A percentile compares a stretch with the other conserved stretches of the same genome.
Conservation (phyloP, 2,888 invertebrate species). For the Galeruca laticollis region DNA sequence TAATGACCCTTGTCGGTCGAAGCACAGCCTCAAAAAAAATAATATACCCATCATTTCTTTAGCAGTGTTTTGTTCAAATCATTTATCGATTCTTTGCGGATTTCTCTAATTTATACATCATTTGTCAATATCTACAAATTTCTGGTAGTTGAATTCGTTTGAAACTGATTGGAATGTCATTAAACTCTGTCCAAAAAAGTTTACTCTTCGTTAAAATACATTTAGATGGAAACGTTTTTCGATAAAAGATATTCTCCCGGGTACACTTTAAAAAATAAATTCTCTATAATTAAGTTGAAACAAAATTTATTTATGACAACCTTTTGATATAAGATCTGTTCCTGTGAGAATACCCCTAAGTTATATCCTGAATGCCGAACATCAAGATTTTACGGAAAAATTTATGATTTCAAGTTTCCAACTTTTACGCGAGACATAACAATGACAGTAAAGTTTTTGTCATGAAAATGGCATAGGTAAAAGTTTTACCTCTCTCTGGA, state of each 20-base stretch:
- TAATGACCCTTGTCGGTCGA: too few species aligned
- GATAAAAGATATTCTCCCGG: neutral
- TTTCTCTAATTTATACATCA: too few species aligned
- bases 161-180: too few species aligned
- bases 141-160: too few species aligned
- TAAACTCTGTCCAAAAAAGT: too few species aligned
- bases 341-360: constrained; percentile 32
- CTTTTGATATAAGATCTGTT: constrained; percentile 35
- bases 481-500: constrained; percentile 11
- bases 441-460: constrained; percentile 30
- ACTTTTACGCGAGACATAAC: constrained; percentile 26
- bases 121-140: too few species aligned
- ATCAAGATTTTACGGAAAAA: constrained; percentile 32
- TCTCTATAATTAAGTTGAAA: constrained; percentile 50
- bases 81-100: too few species aligned
- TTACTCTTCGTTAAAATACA: too few species aligned
- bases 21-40: too few species aligned
- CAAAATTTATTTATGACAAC: constrained; percentile 51
- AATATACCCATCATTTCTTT: too few species aligned
- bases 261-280: constrained; percentile 18
- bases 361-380: constrained; percentile 25
- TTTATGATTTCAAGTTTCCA: constrained; percentile 25
- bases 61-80: too few species aligned
- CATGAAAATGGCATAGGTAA: constrained; percentile 10
- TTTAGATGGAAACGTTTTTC: too few species aligned